Percentiles rank a stretch among this genome's conserved stretches.
Conservation (phyloP, 1,140 invertebrate species). For the Riptortus pedestris region DNA sequence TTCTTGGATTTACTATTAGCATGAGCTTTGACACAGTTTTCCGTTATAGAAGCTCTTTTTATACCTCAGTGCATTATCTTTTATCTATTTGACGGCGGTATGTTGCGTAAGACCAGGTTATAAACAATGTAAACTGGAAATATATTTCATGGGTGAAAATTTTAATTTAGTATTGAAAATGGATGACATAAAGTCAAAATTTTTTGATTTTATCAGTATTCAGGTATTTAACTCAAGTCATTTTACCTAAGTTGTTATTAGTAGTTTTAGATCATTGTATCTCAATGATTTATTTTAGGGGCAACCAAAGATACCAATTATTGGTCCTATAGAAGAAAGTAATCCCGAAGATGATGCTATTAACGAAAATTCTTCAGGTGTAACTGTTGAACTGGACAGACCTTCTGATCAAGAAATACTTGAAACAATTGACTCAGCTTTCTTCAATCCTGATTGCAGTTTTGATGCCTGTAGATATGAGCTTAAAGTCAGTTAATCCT, state of each 20-base stretch:
- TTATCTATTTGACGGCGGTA: too few relatives aligned
- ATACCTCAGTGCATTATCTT: too few relatives aligned
- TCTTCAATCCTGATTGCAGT: conserved; percentile 25
- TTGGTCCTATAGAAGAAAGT: conserved; percentile 15
- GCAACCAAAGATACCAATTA: conserved; percentile 27
- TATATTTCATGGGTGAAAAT: too few relatives aligned
- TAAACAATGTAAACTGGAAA: too few relatives aligned
- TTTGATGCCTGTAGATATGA: conserved; percentile 32
- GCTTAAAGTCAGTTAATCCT: conserved; percentile 32
- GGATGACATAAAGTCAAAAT: conserved; percentile 31
- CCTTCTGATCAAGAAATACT: conserved; percentile 32
- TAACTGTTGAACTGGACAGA: conserved; percentile 6
- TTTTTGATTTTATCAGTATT: conserved; percentile 30
- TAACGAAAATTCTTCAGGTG: neutral
- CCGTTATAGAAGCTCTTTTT: too few relatives aligned
- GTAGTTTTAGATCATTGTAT: neutral
- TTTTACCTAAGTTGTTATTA: neutral
- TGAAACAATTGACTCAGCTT: conserved; percentile 31
- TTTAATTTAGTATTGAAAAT: too few relatives aligned
- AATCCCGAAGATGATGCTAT: neutral
- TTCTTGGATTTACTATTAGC: too few relatives aligned
- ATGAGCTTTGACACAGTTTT: too few relatives aligned
- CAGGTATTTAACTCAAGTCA: conserved; percentile 20
- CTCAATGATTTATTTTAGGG: conserved; percentile 15
- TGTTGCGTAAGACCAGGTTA: too few relatives aligned